Evolutionary conservation across 2,797 vertebrate genomes (phyloP).

Genomic region (Arnoldichthys spilopterus): DNA sequence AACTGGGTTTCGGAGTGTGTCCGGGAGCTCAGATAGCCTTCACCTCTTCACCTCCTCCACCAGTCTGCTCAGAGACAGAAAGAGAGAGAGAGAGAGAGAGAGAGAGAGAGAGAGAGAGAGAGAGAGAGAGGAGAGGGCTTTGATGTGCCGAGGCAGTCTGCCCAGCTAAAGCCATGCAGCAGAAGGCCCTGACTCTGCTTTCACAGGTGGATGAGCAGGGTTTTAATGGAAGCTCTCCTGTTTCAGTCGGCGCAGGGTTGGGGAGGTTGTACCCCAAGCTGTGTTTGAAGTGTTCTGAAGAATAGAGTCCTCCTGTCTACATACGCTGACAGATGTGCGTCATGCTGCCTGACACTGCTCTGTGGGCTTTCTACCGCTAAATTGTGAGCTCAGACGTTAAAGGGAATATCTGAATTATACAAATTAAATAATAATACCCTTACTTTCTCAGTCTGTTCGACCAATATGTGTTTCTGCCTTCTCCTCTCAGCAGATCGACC

Average conservation of each 20-base stretch:
- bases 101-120: slow-evolving; percentile 31
- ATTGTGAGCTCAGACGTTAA: neutral
- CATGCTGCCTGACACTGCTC: slow-evolving; percentile 33
- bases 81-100: slow-evolving; percentile 13
- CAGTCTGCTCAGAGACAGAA: slow-evolving; percentile 31
- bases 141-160: slow-evolving; percentile 58
- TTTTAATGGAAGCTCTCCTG: slow-evolving; percentile 60
- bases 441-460: slow-evolving; percentile 5
- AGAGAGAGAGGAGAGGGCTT: slow-evolving; percentile 46
- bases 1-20: slow-evolving; percentile 41
- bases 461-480: neutral
- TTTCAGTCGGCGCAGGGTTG: slow-evolving; percentile 54
- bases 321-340: slow-evolving; percentile 57
- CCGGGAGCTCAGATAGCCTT: slow-evolving; percentile 46
- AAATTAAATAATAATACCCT: neutral
- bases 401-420: neutral
- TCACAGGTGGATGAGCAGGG: slow-evolving; percentile 62
- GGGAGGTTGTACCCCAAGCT: slow-evolving; percentile 40
- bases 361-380: slow-evolving; percentile 30
- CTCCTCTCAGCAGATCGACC: neutral
- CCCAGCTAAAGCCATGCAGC: slow-evolving; percentile 58
- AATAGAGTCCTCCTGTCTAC: slow-evolving; percentile 44
- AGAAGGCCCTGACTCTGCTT: slow-evolving; percentile 62
- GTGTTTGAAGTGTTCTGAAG: slow-evolving; percentile 57
- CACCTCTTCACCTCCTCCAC: slow-evolving; percentile 59